Evolutionary conservation across 2,888 invertebrate species (phyloP), one percentile per base, ranked within the genome.

Genomic region (Hypena proboscidalis): DNA sequence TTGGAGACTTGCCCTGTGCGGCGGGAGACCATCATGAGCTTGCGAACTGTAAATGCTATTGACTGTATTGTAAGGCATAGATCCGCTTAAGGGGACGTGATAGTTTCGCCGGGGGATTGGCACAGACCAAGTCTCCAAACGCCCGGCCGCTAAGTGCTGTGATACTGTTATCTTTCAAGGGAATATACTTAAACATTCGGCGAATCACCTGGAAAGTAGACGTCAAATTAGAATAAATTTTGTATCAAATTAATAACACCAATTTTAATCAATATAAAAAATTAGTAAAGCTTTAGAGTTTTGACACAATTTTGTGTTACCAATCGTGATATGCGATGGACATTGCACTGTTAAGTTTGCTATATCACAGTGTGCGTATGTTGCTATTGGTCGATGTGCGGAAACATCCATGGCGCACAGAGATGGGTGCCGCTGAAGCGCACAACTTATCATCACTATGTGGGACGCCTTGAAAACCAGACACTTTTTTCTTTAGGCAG

Each of bases 181-280:
- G 80, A 83, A 78, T 81, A 85, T 86, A 87, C 85, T 86, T 85
- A 89, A 89, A 87, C 74, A 74, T 72, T 88, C 90, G 89, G 80
- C 90, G 90, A 85, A 78, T 85, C 86, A 90, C 90, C 90, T 90
- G 90, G 72, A 90, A 90, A 90, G 83, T 90, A 90, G 90, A 90
- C 80, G 80, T 85, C 83, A 85, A 86, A 90, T 90, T 90, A 90
- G 90, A 90, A 86, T 85, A 76, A 82, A 84, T 90, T 90, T 84
- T 89, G 87, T 75, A 74, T 85, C 85, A 87, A 76, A 84, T 84
- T 77, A 64, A 74, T 67, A 74, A 80, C 80, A 87, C 89, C 89
- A 90, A 88, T 89, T 75, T 77, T 68, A 63, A 73, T 69, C 67
- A 65, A 74, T 60, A 65, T 52, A 70, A 61, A 67, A 68, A 69